phyloP scores from a whole-genome alignment of 1,140 invertebrate species.

The Pogonus chalceus region DNA sequence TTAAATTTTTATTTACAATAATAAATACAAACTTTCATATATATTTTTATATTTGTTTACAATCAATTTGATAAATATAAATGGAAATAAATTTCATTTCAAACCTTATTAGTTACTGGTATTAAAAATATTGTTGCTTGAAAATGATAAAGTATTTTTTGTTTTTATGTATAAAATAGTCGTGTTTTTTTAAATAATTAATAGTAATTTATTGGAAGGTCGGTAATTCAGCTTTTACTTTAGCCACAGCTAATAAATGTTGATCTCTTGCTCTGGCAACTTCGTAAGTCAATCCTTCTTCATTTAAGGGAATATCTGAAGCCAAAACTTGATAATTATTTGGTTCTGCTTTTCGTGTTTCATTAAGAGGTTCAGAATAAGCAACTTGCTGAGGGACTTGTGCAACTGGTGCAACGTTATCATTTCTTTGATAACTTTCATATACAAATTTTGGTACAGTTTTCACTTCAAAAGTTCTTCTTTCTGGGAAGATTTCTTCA shows the following conservation, averaged over 20 bases:
- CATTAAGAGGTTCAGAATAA: not conserved
- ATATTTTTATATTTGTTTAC: no score
- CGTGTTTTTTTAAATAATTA: no score
- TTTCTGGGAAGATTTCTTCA: no score
- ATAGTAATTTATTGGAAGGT: not conserved
- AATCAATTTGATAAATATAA: no score
- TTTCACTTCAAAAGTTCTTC: no score
- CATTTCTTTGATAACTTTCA: not conserved
- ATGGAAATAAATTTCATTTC: no score
- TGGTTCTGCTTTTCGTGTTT: not conserved
- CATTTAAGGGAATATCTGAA: not conserved
- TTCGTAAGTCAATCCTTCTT: conserved; percentile 8
- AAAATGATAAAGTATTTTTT: no score
- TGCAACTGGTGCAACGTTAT: not conserved
- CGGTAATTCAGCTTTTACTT: not conserved
- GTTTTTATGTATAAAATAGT: no score
- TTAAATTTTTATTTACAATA: no score
- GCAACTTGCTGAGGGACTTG: not conserved
- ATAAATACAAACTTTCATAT: no score
- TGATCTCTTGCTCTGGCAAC: conserved; percentile 9
- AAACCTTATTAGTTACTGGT: no score
- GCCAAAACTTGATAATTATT: not conserved
- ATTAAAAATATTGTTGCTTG: no score
- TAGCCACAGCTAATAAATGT: conserved; percentile 1
- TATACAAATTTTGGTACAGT: not conserved